Base-by-base conservation (phyloP, 2,888 invertebrate species). In the Gastrophysa polygoni region DNA sequence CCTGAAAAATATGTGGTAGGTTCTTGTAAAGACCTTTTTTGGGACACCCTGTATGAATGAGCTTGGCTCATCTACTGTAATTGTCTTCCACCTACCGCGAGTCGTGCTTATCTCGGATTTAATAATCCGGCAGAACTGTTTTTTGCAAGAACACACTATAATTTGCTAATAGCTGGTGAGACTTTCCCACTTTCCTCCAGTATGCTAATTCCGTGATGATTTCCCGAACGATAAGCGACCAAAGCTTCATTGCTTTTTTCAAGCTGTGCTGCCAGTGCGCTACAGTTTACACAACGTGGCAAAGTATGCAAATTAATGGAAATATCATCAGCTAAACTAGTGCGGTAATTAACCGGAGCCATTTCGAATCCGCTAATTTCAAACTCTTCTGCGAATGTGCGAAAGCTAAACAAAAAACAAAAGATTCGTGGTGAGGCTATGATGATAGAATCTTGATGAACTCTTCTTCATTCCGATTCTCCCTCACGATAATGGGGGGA, bases 181-280 rank as follows among this genome's bases (percentile, higher is more conserved):
- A 38, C n/a, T 38, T 38, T 38, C 38, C 14, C 38, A 57, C 29
- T 61, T 65, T 61, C 52, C 59, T 59, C 61, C 59, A 59, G 57
- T 63, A 63, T 65, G 64, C 52, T 59, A 65, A 65, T 65, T 50
- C 56, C 32, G 46, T 54, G 57, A 56, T 51, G 61, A 65, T 65
- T 59, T 57, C 20, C 52, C n/a, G n/a, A 21, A 10, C 34, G 52
- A 52, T 52, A 52, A 52, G 32, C 50, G 24, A 29, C 50, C 32
- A 32, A 32, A 51, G 52, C 34, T 29, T 49, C 49, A 49, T 29
- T 24, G 49, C n/a, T 34, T 52, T 51, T 52, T 52, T 51, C 32
- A 20, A 20, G 38, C 38, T 34, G 52, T 50, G 49, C 38, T 38
- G 38, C 38, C 38, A 14, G 38, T 38, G 14, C 38, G 38, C 38